A percentile compares a stretch with the other conserved stretches of the same genome.
phyloP scores from a whole-genome alignment of 2,888 invertebrate genomes.

The Mycalesis mineus region DNA sequence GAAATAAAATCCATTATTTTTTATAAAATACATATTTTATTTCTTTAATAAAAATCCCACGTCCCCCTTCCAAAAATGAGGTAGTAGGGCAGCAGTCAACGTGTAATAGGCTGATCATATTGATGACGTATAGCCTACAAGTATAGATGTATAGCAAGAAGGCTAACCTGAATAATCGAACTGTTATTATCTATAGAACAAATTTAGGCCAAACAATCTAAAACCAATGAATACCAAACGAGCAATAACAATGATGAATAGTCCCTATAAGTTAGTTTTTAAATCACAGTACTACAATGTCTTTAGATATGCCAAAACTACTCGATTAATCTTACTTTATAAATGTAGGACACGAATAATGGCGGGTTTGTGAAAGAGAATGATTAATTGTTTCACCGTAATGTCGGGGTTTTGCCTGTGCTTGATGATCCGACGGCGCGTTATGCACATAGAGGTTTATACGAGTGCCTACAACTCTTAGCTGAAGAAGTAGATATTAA shows the following conservation, averaged over 20 bases:
- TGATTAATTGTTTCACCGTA: slow-evolving; percentile 42
- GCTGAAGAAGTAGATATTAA: too few relatives aligned
- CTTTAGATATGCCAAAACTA: slow-evolving; percentile 15
- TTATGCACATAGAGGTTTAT: not conserved
- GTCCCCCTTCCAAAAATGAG: too few relatives aligned
- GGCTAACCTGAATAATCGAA: too few relatives aligned
- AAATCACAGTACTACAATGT: slow-evolving; percentile 7
- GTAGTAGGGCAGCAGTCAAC: too few relatives aligned
- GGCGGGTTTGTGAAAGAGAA: slow-evolving; percentile 38
- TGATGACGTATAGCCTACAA: too few relatives aligned
- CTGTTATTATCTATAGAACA: too few relatives aligned
- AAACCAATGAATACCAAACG: slow-evolving; percentile 13
- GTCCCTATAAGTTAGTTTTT: not conserved
- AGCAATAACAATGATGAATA: slow-evolving; percentile 3
- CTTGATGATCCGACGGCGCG: slow-evolving; percentile 24
- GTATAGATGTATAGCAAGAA: too few relatives aligned
- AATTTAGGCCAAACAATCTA: not conserved
- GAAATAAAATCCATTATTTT: too few relatives aligned
- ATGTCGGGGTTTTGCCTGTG: slow-evolving; percentile 32
- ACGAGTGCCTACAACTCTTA: too few relatives aligned
- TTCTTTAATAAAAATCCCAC: too few relatives aligned
- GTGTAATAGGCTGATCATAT: too few relatives aligned
- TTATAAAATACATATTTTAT: too few relatives aligned
- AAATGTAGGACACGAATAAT: slow-evolving; percentile 35
- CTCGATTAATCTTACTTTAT: slow-evolving; percentile 38